Conservation (phyloP, 1,140 invertebrate genomes). For the Melitaea cinxia region DNA sequence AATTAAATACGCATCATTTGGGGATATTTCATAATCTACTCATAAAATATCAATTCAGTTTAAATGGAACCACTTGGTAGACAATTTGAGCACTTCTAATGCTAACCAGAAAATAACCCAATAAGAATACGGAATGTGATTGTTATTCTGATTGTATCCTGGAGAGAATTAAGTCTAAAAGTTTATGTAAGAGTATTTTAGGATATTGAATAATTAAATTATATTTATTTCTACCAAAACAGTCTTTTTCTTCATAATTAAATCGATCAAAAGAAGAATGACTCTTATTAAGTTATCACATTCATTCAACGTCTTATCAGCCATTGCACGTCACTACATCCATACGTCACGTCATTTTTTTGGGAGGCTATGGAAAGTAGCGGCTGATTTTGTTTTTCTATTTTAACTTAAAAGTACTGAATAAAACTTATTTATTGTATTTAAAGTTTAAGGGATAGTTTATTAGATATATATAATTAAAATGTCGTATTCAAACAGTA, state of each 20-base stretch:
- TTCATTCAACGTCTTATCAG: conserved; percentile 11
- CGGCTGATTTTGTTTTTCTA: conserved; percentile 74
- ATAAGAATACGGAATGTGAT: no score
- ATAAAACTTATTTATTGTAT: conserved; percentile 50
- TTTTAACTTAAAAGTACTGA: conserved; percentile 66
- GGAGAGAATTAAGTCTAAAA: no score
- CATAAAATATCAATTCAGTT: no score
- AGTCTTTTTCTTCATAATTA: neutral
- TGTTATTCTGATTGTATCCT: no score
- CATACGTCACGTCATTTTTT: conserved; percentile 74
- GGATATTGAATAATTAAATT: no score
- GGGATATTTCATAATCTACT: no score
- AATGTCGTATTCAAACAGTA: conserved; percentile 79
- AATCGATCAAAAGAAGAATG: neutral
- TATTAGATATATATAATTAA: conserved; percentile 50
- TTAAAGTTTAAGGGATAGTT: conserved; percentile 48
- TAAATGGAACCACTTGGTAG: no score
- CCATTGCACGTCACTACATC: conserved; percentile 35
- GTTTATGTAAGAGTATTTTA: no score
- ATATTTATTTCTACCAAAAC: no score
- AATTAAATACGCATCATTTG: no score
- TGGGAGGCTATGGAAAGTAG: conserved; percentile 66
- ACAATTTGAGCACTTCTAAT: no score
- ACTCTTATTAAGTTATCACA: neutral
- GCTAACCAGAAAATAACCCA: no score